Evolutionary conservation across 2,888 invertebrate genomes (phyloP).

Genomic region (Hirtodrosophila trivittata): DNA sequence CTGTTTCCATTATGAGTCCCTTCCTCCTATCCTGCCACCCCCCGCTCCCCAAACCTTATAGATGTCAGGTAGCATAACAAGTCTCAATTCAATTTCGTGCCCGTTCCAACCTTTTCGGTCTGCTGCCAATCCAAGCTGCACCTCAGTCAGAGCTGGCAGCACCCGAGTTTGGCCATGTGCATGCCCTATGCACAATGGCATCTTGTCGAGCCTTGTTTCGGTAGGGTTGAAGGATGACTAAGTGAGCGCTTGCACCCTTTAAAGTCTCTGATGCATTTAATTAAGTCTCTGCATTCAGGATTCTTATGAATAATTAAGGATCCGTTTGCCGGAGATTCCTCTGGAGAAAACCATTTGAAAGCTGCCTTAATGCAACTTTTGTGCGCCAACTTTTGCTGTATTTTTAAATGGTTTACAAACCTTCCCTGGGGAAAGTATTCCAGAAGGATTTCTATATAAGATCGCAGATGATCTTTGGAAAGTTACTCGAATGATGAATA

Average conservation of each 20-base stretch:
- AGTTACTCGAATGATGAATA: too few relatives aligned
- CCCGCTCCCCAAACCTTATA: background rate
- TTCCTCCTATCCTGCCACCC: slow-evolving; percentile 5
- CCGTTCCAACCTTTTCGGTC: slow-evolving; percentile 48
- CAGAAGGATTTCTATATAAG: too few relatives aligned
- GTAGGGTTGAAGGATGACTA: slow-evolving; percentile 15
- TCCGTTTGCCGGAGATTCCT: background rate
- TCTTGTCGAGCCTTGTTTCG: slow-evolving; percentile 43
- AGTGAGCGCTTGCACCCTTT: slow-evolving; percentile 31
- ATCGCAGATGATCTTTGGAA: too few relatives aligned
- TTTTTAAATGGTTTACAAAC: too few relatives aligned
- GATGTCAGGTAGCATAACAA: slow-evolving; percentile 68
- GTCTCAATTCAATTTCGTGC: slow-evolving; percentile 72
- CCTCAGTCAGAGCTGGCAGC: slow-evolving; percentile 22
- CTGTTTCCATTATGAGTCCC: slow-evolving; percentile 64
- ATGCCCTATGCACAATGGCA: slow-evolving; percentile 9
- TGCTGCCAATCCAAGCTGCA: slow-evolving; percentile 71
- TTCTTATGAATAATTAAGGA: slow-evolving; percentile 12
- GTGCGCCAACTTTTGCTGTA: too few relatives aligned
- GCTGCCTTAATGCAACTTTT: background rate
- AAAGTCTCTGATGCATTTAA: slow-evolving; percentile 50
- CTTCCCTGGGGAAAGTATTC: too few relatives aligned
- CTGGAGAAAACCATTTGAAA: background rate
- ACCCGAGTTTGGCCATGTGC: slow-evolving; percentile 46
- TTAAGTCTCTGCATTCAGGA: slow-evolving; percentile 43